phyloP scores from a whole-genome alignment of 92 coral and sea anemone species.

The Micromussa lordhowensis region DNA sequence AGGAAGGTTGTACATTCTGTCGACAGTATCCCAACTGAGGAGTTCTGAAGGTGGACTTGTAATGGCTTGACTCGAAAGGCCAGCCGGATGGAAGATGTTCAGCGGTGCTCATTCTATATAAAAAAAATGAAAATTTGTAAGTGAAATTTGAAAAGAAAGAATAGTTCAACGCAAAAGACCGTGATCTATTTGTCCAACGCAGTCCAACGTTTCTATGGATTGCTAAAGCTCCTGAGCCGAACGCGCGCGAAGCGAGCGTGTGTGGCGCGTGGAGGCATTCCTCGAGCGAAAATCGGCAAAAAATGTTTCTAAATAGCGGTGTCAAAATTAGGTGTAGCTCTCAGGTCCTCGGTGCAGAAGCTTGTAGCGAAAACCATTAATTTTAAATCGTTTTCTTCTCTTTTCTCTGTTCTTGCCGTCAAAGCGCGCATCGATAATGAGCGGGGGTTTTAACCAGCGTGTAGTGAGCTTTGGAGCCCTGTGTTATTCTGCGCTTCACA shows the following conservation, averaged over 20 bases:
- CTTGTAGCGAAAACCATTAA: no score
- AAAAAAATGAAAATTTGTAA: background rate
- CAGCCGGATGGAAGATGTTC: slow-evolving; percentile 94
- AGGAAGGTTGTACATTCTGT: slow-evolving; percentile 81
- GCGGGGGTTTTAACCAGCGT: no score
- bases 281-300: no score
- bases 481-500: no score
- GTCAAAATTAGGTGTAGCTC: background rate
- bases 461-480: no score
- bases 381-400: no score
- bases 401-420: no score
- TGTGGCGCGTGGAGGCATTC: background rate
- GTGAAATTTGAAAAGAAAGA: background rate
- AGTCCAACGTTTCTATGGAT: no score
- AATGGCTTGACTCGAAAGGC: slow-evolving; percentile 97
- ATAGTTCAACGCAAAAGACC: background rate
- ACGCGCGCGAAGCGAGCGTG: background rate
- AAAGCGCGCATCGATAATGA: no score
- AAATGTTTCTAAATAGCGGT: background rate
- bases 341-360: no score
- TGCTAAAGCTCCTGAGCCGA: background rate
- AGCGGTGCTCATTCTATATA: slow-evolving; percentile 81
- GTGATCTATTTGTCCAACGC: no score
- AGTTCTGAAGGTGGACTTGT: slow-evolving; percentile 89
- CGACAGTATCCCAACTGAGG: slow-evolving; percentile 87